These are phyloP conservation scores for Stictonetta naevosa DNA, from an alignment of 2,113 vertebrate species.

Conservation along the genomic window DNA sequence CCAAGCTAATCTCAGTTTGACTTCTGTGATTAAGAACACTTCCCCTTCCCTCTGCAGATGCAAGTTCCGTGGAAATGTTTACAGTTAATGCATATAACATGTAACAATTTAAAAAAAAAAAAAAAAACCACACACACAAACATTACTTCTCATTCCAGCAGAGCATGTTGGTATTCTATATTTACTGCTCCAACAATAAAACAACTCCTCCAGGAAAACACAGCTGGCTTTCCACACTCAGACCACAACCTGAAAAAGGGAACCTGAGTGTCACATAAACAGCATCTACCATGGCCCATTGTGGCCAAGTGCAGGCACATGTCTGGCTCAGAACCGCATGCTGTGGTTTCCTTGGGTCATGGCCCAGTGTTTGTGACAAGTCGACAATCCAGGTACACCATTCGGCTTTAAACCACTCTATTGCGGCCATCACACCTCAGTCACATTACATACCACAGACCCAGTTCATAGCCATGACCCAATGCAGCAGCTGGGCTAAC, in stretches of 20 bases:
- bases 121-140: too few relatives aligned
- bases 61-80: background rate
- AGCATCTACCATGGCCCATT: background rate
- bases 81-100: background rate
- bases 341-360: background rate
- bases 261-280: fast-evolving
- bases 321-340: background rate
- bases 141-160: background rate
- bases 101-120: background rate
- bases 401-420: background rate
- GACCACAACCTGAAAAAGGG: background rate
- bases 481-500: background rate
- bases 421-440: background rate
- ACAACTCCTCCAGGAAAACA: background rate
- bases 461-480: background rate
- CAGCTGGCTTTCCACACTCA: background rate
- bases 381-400: too few relatives aligned
- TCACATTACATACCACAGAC: background rate
- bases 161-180: background rate
- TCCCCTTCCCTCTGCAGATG: background rate
- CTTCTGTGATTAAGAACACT: background rate
- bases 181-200: background rate
- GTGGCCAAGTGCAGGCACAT: background rate
- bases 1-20: background rate
- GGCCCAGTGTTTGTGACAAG: too few relatives aligned